Conservation (phyloP, 2,113 vertebrate species). For the Polypterus bichir region DNA sequence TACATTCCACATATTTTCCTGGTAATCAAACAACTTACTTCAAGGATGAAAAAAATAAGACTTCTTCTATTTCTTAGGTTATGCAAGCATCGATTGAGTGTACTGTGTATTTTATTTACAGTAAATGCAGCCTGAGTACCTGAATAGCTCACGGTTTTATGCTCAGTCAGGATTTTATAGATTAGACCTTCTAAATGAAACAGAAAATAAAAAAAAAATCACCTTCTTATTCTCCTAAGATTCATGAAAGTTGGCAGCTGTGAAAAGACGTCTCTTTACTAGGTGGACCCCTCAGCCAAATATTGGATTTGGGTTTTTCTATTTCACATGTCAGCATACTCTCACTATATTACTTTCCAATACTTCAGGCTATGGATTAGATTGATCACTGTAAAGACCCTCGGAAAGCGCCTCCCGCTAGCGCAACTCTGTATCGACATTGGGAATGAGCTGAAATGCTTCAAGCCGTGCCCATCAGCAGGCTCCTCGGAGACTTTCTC, state of each 20-base stretch:
- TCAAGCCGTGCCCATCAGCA: too few species aligned
- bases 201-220: constrained; percentile 7
- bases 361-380: too few species aligned
- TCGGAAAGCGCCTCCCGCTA: too few species aligned
- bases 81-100: constrained; percentile 3
- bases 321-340: constrained; percentile 17
- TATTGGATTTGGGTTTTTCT: constrained; percentile 18
- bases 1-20: too few species aligned
- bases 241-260: constrained; percentile 6
- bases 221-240: constrained; percentile 5
- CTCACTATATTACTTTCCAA: constrained; percentile 2
- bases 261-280: constrained; percentile 12
- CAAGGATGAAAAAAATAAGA: too few species aligned
- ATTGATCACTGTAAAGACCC: too few species aligned
- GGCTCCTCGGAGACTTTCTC: too few species aligned
- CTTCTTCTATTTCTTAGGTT: neutral
- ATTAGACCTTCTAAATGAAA: constrained; percentile 13
- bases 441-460: too few species aligned
- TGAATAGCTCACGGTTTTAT: constrained; percentile 3
- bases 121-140: neutral
- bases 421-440: too few species aligned
- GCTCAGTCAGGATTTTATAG: constrained; percentile 9
- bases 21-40: too few species aligned
- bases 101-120: constrained; percentile 9
- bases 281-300: constrained; percentile 3